Evolutionary conservation across 2,888 invertebrate genomes (phyloP).

Genomic region (Incurvaria masculella): DNA sequence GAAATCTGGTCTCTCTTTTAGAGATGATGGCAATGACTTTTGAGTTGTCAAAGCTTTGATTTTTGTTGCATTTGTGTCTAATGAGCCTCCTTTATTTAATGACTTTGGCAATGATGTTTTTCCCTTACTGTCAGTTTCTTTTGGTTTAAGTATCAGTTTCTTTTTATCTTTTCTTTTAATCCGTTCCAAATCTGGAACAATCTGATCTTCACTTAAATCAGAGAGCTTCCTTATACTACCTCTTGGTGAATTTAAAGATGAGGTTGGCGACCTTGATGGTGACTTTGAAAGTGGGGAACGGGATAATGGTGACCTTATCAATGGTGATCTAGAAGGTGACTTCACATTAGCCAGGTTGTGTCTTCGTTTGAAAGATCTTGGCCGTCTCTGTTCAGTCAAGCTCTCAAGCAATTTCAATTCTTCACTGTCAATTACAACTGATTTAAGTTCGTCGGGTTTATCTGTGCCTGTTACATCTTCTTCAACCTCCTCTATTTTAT

Average conservation of each 20-base stretch:
- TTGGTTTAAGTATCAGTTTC: conserved; percentile 42
- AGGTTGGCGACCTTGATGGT: conserved; percentile 51
- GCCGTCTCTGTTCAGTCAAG: conserved; percentile 47
- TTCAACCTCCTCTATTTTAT: conserved; percentile 53
- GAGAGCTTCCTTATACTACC: conserved; percentile 51
- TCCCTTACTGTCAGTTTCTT: conserved; percentile 40
- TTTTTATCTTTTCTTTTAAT: conserved; percentile 50
- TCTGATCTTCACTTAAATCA: conserved; percentile 51
- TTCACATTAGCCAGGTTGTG: conserved; percentile 43
- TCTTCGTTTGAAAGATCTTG: conserved; percentile 48
- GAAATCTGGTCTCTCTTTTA: conserved; percentile 51
- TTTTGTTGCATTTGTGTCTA: conserved; percentile 48
- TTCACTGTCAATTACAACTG: conserved; percentile 56
- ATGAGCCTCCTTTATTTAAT: conserved; percentile 47
- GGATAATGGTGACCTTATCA: conserved; percentile 45
- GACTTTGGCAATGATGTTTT: conserved; percentile 29
- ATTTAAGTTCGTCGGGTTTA: conserved; percentile 32
- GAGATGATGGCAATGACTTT: conserved; percentile 54
- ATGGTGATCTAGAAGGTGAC: conserved; percentile 41
- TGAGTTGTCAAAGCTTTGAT: conserved; percentile 47
- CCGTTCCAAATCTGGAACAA: conserved; percentile 48
- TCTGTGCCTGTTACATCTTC: conserved; percentile 44
- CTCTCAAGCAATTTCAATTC: conserved; percentile 55
- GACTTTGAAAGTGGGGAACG: conserved; percentile 51
- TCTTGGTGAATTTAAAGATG: conserved; percentile 49